phyloP scores from a whole-genome alignment of 2,888 invertebrate genomes.

The Macaria notata region DNA sequence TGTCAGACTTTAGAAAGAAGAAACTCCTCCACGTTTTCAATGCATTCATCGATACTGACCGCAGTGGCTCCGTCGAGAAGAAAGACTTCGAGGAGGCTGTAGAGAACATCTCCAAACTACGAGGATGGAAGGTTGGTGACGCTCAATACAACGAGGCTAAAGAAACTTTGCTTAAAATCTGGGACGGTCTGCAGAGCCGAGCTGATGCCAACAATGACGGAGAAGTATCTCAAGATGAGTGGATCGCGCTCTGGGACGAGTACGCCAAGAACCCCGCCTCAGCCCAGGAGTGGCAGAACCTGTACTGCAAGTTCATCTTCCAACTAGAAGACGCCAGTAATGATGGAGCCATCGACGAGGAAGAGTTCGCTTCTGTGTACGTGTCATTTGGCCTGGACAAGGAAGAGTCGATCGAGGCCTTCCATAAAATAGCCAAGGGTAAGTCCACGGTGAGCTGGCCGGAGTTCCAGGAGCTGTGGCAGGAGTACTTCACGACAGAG shows the following conservation, averaged over 20 bases:
- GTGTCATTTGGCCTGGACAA: constrained; percentile 89
- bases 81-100: constrained; percentile 93
- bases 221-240: constrained; percentile 92
- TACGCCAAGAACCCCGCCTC: constrained; percentile 88
- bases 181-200: constrained; percentile 90
- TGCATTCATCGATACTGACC: constrained; percentile 94
- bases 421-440: constrained; percentile 90
- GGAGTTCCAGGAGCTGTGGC: constrained; percentile 91
- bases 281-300: constrained; percentile 91
- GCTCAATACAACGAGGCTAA: constrained; percentile 88
- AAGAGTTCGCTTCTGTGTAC: constrained; percentile 92
- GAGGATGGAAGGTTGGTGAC: constrained; percentile 89
- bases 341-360: constrained; percentile 88
- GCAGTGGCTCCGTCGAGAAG: constrained; percentile 93
- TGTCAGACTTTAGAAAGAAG: constrained; percentile 94
- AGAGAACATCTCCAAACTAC: constrained; percentile 90
- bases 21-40: constrained; percentile 93
- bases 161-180: constrained; percentile 88
- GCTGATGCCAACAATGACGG: constrained; percentile 94
- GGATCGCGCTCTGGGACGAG: constrained; percentile 93
- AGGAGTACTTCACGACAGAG: constrained; percentile 92
- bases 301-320: constrained; percentile 94
- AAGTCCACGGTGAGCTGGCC: constrained; percentile 87
- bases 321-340: constrained; percentile 93
- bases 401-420: constrained; percentile 88